Base-by-base conservation (phyloP, 2,797 vertebrate genomes). In the Arctocebus calabarensis region DNA sequence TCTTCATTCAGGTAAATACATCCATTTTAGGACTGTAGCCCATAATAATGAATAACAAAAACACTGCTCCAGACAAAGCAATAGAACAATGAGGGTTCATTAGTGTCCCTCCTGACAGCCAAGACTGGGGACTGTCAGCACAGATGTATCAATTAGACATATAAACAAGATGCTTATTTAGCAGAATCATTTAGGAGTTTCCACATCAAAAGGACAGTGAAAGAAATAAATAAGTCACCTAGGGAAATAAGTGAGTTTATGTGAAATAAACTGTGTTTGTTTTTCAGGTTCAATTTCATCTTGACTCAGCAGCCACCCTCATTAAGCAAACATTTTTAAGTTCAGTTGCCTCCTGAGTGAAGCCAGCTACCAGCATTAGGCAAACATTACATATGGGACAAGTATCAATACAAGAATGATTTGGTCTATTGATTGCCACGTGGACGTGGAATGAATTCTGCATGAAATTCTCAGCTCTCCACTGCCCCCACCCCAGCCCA, bases 331-430 rank as follows among this genome's bases (percentile, higher is more conserved):
- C 34, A 88, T 88, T 83, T 91, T 73, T 85, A 40, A 84, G 55
- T 82, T 94, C 57, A 88, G 5, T 7, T 68, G 84, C 37, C 59
- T 52, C 86, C 61, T 70, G 74, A 86, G 40, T 70, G 48, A 88
- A 95, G 22, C 52, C 81, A 77, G 88, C 37, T 55, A 45, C 52
- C 77, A 64, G 61, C 71, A 82, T 71, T 34, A 96, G 71, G n/a
- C 77, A 61, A 75, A 75, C 70, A 70, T 64, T 34, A 90, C 34
- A 52, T 32, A 29, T 48, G 68, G 48, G 87, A 73, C 32, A 11
- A 0, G 7, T 64, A 27, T 95, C 95, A 52, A 59, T 64, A 84
- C 84, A 95, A 94, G 96, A 91, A 29, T 52, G 19, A 94, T 64
- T 77, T 84, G 32, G 74, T 78, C 32, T 62, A n/a, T 25, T 68